These are phyloP conservation scores for Chrysochloris asiatica DNA, from an alignment of 2,113 vertebrate species.

Conservation along the genomic window DNA sequence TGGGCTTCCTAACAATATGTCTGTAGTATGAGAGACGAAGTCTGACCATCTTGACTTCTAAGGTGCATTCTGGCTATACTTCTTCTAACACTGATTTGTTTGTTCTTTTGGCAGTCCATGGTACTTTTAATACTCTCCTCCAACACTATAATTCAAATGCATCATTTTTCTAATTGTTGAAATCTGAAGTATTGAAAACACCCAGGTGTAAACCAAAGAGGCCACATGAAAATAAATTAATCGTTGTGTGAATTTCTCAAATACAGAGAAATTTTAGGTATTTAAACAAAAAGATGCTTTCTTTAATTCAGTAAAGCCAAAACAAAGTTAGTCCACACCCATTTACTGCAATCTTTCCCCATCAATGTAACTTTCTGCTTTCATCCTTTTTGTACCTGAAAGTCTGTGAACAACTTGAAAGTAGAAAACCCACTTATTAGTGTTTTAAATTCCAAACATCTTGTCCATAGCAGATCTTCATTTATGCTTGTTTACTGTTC, in stretches of 20 bases:
- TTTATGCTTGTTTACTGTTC: not conserved
- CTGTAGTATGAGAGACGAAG: no score
- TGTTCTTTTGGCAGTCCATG: no score
- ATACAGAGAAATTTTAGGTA: conserved; percentile 19
- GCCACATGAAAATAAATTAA: conserved; percentile 30
- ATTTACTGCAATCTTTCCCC: not conserved
- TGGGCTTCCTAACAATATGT: no score
- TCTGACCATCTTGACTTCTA: no score
- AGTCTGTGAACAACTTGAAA: not conserved
- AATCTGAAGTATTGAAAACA: no score
- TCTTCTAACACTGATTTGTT: no score
- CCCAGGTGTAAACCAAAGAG: no score
- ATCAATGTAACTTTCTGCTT: not conserved
- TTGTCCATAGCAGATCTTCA: not conserved
- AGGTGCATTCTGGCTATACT: no score
- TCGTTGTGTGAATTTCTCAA: not conserved
- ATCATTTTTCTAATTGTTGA: no score
- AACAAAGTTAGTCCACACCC: not conserved
- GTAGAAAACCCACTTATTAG: not conserved
- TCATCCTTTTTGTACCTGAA: not conserved
- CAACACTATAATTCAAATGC: no score
- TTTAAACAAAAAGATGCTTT: conserved; percentile 29
- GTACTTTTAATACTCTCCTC: no score
- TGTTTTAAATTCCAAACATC: not conserved
- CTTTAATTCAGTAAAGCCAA: conserved; percentile 25